Conservation (phyloP, 2,113 vertebrate genomes). For the Melanerpes aurifrons region DNA sequence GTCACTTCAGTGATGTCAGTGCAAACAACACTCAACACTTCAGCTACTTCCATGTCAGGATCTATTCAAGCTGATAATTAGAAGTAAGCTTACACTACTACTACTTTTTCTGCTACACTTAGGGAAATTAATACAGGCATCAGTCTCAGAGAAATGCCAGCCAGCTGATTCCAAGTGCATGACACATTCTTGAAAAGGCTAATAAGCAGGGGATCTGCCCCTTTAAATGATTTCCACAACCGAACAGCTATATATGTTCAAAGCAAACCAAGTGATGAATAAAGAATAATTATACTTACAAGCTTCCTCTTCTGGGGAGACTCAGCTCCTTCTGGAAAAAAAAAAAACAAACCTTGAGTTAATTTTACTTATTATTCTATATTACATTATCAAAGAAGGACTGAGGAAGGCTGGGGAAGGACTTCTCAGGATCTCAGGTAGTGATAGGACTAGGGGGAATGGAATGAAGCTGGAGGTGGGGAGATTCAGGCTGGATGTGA, state of each 20-base stretch:
- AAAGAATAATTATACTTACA: constrained; percentile 85
- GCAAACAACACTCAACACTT: neutral
- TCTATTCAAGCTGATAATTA: constrained; percentile 33
- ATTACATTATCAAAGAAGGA: neutral
- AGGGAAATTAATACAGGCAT: constrained; percentile 22
- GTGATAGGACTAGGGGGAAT: too few species aligned
- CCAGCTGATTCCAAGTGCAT: neutral
- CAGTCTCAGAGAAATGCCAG: neutral
- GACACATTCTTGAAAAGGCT: neutral
- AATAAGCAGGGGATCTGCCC: neutral
- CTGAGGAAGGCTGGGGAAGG: neutral
- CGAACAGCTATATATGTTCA: neutral
- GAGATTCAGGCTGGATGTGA: too few species aligned
- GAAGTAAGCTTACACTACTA: constrained; percentile 39
- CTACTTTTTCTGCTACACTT: neutral
- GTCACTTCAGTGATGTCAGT: neutral
- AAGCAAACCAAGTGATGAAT: constrained; percentile 12
- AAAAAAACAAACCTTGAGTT: constrained; percentile 3
- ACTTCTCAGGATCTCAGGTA: too few species aligned
- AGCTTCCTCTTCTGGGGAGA: constrained; percentile 96
- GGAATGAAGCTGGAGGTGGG: too few species aligned
- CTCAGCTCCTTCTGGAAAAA: constrained; percentile 94
- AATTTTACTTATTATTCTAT: neutral
- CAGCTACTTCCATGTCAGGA: neutral
- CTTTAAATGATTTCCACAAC: neutral